Base-by-base conservation (phyloP, 2,797 vertebrate genomes). In the Malacoraja senta region DNA sequence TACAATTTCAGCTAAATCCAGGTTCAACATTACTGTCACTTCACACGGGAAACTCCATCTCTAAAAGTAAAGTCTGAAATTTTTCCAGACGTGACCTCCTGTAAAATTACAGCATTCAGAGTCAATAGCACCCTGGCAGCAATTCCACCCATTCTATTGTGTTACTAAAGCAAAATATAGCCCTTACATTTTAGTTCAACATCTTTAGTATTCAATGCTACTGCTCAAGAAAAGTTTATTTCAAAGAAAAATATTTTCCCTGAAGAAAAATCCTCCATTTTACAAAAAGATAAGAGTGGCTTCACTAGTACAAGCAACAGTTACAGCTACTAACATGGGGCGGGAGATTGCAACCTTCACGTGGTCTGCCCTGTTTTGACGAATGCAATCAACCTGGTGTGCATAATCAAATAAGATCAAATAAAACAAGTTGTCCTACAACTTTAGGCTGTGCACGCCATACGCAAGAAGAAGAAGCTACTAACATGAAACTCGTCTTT, bases 1-100 rank as follows among this genome's bases (percentile, higher is more conserved):
- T 65, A n/a, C n/a, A 88, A 53, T 88, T 19, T 65, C 84, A 88
- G 29, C 15, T 65, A 29, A n/a, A 88, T n/a, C 84, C 84, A 84
- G 29, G 53, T 88, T 65, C 3, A 32, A 19, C 61, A 88, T 65
- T 88, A 32, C 32, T 88, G 65, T 17, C 61, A 19, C 63, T n/a
- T 17, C 44, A 10, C 8, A n/a, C 8, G 6, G 13, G 32, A n/a
- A 13, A 65, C 65, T 84, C 65, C 29, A 63, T 63, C 9, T 63
- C 84, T 63, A 88, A 63, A 88, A 88, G 21, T 88, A 65, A 32
- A 65, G n/a, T 7, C n/a, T 32, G 61, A 88, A n/a, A 68, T 19
- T 0, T 88, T 88, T 35, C n/a, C 29, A 65, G 61, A 2, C 29
- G 58, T 9, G 29, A 32, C 58, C 29, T 32, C 4, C 29, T 86